Evolutionary conservation across 2,113 vertebrate species (phyloP).

Genomic region (Pygoscelis antarcticus): DNA sequence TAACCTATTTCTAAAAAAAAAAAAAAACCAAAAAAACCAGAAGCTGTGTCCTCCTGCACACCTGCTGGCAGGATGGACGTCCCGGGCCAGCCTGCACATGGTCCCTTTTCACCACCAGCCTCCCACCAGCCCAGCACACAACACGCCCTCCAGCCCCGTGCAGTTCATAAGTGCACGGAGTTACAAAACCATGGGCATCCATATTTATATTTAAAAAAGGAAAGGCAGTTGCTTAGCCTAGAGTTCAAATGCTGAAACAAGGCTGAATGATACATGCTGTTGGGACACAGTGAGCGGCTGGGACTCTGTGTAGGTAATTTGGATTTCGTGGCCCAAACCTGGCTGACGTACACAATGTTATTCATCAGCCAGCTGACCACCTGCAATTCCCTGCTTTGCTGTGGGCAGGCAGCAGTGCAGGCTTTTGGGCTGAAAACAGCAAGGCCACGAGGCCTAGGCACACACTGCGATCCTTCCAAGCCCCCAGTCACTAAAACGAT

Average conservation of each 20-base stretch:
- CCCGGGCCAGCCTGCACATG: not conserved
- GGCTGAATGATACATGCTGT: not conserved
- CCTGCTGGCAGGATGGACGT: not conserved
- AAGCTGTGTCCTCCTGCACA: not conserved
- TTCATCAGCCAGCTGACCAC: not conserved
- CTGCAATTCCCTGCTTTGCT: not conserved
- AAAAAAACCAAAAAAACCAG: not conserved
- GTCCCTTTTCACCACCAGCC: not conserved
- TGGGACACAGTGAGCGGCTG: accelerated
- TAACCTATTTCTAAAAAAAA: not conserved
- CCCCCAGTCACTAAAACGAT: not conserved
- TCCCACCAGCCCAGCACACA: not conserved
- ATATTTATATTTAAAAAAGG: not conserved
- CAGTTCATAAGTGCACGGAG: not conserved
- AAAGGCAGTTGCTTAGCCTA: not conserved
- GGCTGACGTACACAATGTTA: accelerated
- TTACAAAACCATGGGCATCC: not conserved
- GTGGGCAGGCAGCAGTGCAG: not conserved
- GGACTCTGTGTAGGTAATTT: not conserved
- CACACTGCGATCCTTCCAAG: not conserved
- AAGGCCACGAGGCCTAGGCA: not conserved
- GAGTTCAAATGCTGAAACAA: not conserved
- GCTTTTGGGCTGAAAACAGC: not conserved
- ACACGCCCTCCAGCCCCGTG: accelerated
- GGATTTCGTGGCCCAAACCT: not conserved